Percentiles rank a stretch among this genome's conserved stretches.
These are phyloP conservation scores for Thermophis baileyi DNA, from an alignment of 2,113 vertebrate genomes.

Conservation along the genomic window DNA sequence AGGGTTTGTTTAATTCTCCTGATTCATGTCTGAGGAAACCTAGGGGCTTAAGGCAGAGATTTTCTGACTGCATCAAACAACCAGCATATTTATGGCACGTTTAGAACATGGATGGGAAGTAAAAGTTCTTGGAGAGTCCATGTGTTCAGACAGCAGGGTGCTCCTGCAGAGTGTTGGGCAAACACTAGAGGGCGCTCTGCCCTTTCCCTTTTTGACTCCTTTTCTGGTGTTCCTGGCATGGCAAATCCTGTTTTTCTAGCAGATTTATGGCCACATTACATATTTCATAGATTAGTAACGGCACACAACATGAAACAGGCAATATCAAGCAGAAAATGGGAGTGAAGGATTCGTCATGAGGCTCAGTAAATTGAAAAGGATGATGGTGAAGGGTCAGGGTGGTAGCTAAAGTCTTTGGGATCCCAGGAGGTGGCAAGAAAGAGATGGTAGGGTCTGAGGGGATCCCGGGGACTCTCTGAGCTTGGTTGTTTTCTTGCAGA, in stretches of 20 bases:
- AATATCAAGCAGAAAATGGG: background rate
- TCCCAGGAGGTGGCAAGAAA: background rate
- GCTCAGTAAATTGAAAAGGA: background rate
- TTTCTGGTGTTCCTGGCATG: background rate
- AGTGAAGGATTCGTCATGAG: background rate
- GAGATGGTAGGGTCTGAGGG: background rate
- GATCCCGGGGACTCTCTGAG: background rate
- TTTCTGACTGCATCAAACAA: no score
- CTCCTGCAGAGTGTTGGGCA: background rate
- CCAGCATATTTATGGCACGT: background rate
- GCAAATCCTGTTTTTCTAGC: background rate
- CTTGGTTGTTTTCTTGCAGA: background rate
- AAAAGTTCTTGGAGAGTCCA: background rate
- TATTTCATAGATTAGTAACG: conserved; percentile 5
- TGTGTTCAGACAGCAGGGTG: no score
- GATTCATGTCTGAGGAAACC: background rate
- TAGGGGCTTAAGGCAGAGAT: background rate
- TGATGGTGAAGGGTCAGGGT: background rate
- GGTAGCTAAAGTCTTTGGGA: background rate
- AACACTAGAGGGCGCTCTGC: conserved; percentile 46
- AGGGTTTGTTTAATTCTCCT: background rate
- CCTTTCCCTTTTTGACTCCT: background rate
- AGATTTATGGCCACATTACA: background rate
- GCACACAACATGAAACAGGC: background rate
- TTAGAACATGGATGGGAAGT: no score